Conservation (phyloP, 1,140 invertebrate genomes). For the Cydia splendana region DNA sequence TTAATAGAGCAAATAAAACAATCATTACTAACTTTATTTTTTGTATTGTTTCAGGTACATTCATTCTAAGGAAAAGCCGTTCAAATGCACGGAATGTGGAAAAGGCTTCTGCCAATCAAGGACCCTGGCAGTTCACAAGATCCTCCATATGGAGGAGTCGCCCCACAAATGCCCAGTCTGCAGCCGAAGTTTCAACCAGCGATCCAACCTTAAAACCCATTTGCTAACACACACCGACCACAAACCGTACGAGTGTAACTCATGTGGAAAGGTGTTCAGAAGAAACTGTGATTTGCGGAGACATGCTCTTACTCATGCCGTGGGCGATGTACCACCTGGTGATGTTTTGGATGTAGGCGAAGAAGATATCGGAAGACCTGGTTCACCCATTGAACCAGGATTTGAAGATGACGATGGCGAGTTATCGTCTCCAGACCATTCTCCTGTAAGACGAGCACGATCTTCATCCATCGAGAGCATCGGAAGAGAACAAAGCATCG, state of each 20-base stretch:
- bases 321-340: slow-evolving; percentile 88
- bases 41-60: slow-evolving; percentile 90
- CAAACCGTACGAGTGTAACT: slow-evolving; percentile 95
- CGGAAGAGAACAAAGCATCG: slow-evolving; percentile 72
- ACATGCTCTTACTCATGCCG: slow-evolving; percentile 91
- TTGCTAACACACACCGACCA: slow-evolving; percentile 96
- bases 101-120: slow-evolving; percentile 98
- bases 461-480: slow-evolving; percentile 75
- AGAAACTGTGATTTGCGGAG: slow-evolving; percentile 91
- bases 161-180: slow-evolving; percentile 96
- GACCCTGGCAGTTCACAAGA: slow-evolving; percentile 96
- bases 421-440: slow-evolving; percentile 81
- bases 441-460: slow-evolving; percentile 77
- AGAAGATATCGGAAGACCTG: slow-evolving; percentile 81
- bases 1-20: neutral
- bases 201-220: slow-evolving; percentile 96
- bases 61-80: slow-evolving; percentile 98
- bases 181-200: slow-evolving; percentile 93
- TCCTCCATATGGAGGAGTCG: slow-evolving; percentile 94
- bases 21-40: neutral
- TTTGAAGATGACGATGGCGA: slow-evolving; percentile 82
- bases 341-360: slow-evolving; percentile 84
- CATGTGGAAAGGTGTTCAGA: slow-evolving; percentile 93
- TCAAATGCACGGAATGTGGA: slow-evolving; percentile 96
- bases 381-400: slow-evolving; percentile 75